A percentile compares a stretch with the other conserved stretches of the same genome.
Evolutionary conservation across 2,797 vertebrate genomes (phyloP).

Genomic region (Borostomias antarcticus): DNA sequence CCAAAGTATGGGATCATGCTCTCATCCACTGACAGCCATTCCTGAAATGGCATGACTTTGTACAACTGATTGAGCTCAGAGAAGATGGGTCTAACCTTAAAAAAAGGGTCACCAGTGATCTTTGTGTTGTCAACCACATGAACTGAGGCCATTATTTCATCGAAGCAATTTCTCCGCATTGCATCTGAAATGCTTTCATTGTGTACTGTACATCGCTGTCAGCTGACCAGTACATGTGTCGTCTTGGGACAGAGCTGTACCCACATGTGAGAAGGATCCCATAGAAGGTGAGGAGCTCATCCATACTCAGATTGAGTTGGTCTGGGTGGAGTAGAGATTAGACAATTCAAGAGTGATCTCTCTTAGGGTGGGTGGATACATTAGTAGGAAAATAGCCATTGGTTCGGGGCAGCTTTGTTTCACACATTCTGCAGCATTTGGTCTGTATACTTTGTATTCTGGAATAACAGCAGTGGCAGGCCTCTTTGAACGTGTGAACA

Average conservation of each 20-base stretch:
- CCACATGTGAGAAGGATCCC: conserved; percentile 21
- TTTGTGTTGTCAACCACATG: conserved; percentile 16
- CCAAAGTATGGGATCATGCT: conserved; percentile 26
- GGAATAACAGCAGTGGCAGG: neutral
- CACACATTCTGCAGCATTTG: conserved; percentile 27
- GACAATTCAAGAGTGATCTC: conserved; percentile 17
- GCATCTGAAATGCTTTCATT: conserved; percentile 21
- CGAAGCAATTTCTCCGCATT: conserved; percentile 13
- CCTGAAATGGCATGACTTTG: conserved; percentile 19
- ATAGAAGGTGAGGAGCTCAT: conserved; percentile 23
- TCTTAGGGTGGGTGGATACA: conserved; percentile 19
- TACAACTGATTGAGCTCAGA: conserved; percentile 18
- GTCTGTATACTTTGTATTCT: conserved; percentile 10
- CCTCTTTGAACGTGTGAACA: conserved; percentile 22
- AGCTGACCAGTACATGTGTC: conserved; percentile 9
- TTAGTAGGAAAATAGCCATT: conserved; percentile 19
- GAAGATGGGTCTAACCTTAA: conserved; percentile 7
- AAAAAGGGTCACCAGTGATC: conserved; percentile 28
- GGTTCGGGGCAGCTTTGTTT: conserved; percentile 18
- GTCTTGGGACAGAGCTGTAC: conserved; percentile 22
- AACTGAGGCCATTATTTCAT: conserved; percentile 7
- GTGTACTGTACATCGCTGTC: conserved; percentile 19
- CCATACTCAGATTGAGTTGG: conserved; percentile 16
- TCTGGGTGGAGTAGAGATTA: conserved; percentile 25
- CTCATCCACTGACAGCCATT: conserved; percentile 31